A percentile compares a stretch with the other conserved stretches of the same genome.
These are phyloP conservation scores for Willowsia nigromaculata DNA, from an alignment of 2,888 invertebrate species.

Conservation along the genomic window DNA sequence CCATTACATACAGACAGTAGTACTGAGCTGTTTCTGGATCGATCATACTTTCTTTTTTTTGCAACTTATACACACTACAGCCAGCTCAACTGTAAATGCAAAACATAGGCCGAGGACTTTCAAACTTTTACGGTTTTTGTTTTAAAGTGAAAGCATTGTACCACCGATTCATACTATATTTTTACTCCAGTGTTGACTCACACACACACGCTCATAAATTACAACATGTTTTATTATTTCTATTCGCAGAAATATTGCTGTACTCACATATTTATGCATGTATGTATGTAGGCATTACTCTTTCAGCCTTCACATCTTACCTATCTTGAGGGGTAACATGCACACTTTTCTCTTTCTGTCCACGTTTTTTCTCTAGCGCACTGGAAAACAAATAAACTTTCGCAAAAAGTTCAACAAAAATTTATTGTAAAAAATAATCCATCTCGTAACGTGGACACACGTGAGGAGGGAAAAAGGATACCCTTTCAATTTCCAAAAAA, in stretches of 20 bases:
- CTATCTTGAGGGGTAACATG: constrained; percentile 60
- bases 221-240: constrained; percentile 38
- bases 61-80: neutral
- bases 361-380: constrained; percentile 50
- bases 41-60: constrained; percentile 17
- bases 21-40: neutral
- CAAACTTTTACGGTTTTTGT: neutral
- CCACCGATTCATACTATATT: too few relatives aligned
- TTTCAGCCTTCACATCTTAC: constrained; percentile 65
- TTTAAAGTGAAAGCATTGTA: too few relatives aligned
- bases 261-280: constrained; percentile 16
- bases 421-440: constrained; percentile 20
- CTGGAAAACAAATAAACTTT: constrained; percentile 68
- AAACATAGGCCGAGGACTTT: neutral
- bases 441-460: neutral
- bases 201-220: constrained; percentile 45
- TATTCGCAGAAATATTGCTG: neutral
- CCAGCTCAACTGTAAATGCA: too few relatives aligned
- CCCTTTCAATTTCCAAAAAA: neutral
- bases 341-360: constrained; percentile 59
- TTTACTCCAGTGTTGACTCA: too few relatives aligned
- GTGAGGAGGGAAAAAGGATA: neutral
- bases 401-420: constrained; percentile 36
- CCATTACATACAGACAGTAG: neutral
- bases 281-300: neutral